Base-by-base conservation (phyloP, 2,888 invertebrate genomes). In the Urechis unicinctus region DNA sequence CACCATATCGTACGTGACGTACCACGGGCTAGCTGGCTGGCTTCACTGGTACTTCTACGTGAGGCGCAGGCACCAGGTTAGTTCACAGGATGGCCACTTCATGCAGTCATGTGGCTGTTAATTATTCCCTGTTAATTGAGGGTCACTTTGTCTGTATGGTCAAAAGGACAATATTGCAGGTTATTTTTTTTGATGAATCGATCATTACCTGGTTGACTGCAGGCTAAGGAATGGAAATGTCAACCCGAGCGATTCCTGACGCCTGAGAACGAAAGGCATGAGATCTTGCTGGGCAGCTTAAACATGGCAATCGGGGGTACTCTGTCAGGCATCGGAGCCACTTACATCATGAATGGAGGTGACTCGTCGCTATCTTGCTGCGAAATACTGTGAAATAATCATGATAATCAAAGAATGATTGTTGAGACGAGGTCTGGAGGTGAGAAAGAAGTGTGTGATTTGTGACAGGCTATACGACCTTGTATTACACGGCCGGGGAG, bases 1-100 rank as follows among this genome's bases (percentile, higher is more conserved):
- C 17, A 13, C 36, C 17, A 13, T 85, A 4, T 85, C 85, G 0
- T 84, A 83, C 59, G 61, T 72, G 17, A 80, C 84, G 53, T 88
- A 86, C 72, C 85, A 86, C 67, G 64, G 79, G 0, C 76, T 86
- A 9, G 86, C 86, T 54, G 86, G 86, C 56, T 86, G 50, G 48
- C 66, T 67, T 25, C 80, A 87, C 86, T 87, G 86, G 85, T 85
- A 85, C 70, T 87, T 84, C 76, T 88, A 87, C 75, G 80, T 86
- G 24, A 80, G 81, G 1, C 82, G 83, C 69, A 78, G 84, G 0
- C 83, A 86, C 66, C 68, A 53, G 59, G 59, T 59, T 52, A 3
- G 41, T n/a, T n/a, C n/a, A n/a, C n/a, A n/a, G n/a, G n/a, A n/a
- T n/a, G n/a, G n/a, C n/a, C n/a, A n/a, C n/a, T n/a, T n/a, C n/a